Evolutionary conservation across 2,113 vertebrate genomes (phyloP).

Genomic region (Canis aureus): DNA sequence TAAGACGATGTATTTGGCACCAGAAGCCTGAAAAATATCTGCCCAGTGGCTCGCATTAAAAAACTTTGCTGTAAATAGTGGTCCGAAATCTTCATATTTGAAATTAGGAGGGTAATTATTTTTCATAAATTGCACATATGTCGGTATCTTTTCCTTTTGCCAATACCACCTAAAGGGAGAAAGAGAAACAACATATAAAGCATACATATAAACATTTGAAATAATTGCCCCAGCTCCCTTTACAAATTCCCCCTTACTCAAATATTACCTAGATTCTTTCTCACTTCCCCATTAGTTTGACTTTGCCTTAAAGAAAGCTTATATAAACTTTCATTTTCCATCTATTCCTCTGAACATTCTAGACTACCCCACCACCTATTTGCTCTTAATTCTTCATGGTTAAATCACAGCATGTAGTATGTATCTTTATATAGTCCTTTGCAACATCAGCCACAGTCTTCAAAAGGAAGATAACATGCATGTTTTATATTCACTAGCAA

Average conservation of each 20-base stretch:
- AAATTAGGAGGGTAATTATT: constrained; percentile 94
- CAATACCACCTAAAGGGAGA: constrained; percentile 93
- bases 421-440: neutral
- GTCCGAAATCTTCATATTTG: constrained; percentile 94
- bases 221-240: neutral
- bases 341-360: neutral
- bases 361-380: neutral
- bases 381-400: neutral
- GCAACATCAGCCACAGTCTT: neutral
- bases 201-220: neutral
- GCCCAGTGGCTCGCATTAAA: constrained; percentile 94
- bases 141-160: constrained; percentile 88
- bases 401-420: neutral
- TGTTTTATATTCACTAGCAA: neutral
- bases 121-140: constrained; percentile 94
- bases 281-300: neutral
- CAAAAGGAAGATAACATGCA: neutral
- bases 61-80: constrained; percentile 94
- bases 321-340: neutral
- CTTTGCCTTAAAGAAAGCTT: neutral
- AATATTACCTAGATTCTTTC: neutral
- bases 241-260: neutral
- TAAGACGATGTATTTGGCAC: constrained; percentile 97
- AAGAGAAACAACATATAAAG: neutral
- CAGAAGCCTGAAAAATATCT: constrained; percentile 92